phyloP scores from a whole-genome alignment of 2,797 vertebrate genomes.

The Channallabes apus region DNA sequence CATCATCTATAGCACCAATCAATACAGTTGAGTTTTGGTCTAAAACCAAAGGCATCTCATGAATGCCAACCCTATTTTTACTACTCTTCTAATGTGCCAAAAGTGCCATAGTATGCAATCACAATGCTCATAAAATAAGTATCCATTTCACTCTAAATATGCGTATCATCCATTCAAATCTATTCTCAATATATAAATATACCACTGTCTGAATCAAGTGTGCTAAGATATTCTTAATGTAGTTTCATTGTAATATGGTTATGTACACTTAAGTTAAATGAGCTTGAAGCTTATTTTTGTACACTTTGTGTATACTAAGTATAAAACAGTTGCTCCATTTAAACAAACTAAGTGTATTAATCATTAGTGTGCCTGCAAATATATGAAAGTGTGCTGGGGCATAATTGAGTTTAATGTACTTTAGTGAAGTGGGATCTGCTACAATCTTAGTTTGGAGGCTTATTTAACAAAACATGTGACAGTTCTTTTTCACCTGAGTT shows the following conservation, averaged over 20 bases:
- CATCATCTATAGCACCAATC: too few relatives aligned
- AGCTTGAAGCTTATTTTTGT: background rate
- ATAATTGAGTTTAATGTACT: background rate
- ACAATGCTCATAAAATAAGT: background rate
- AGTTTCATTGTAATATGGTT: background rate
- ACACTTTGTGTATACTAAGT: background rate
- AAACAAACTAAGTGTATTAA: background rate
- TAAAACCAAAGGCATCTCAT: background rate
- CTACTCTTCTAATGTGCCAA: background rate
- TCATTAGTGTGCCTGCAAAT: background rate
- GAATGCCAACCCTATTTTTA: background rate
- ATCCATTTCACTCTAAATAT: background rate
- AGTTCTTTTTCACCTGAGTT: slow-evolving; percentile 34
- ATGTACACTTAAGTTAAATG: background rate
- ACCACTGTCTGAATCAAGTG: background rate
- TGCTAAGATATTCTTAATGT: background rate
- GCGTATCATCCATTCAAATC: background rate
- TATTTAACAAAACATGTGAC: background rate
- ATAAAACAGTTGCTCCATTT: background rate
- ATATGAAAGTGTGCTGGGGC: background rate
- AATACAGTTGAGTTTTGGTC: too few relatives aligned
- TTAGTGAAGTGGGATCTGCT: background rate
- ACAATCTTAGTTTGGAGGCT: background rate
- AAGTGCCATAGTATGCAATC: background rate
- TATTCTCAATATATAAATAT: background rate